Base-by-base conservation (phyloP, 1,140 invertebrate species). In the Drosophila virilis region DNA sequence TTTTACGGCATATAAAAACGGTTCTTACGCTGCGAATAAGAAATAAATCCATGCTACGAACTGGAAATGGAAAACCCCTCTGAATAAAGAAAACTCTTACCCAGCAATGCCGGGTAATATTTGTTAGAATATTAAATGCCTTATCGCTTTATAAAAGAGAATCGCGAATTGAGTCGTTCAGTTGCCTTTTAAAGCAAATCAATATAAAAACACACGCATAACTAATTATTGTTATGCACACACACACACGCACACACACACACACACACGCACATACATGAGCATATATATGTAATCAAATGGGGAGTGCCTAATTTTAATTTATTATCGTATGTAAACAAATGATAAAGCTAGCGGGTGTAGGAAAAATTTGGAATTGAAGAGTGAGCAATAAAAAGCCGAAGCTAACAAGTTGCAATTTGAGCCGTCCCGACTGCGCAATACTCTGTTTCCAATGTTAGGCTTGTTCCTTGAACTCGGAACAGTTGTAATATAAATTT, bases 271-370 rank as follows among this genome's bases (percentile, higher is more conserved):
- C 0, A 10, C 15, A 15, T 17, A 6, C 9, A 15, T 17, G 12
- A 33, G 0, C 13, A 10, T 12, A 28, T 7, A 0, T 22, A 13
- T 17, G 28, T 6, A 15, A 3, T 22, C n/a, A 22, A 4, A 0
- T 8, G 45, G 55, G 55, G 57, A 35, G 42, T 33, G 15, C 43
- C 33, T 15, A 61, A 61, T 51, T 43, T 33, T 40, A 48, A 12
- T 48, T 46, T 15, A 33, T 74, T 74, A 74, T 70, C 52, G 51
- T 75, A 62, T 59, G 59, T 37, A 64, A 71, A 71, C 73, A 74
- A 45, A 22, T 62, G 72, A 74, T 74, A 70, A 74, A 40, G 17
- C 5, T 28, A 13, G 9, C 15, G 48, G 40, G n/a, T 28, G 38
- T 10, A 22, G 28, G 32, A 2, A 10, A 40, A 22, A 17, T 43